phyloP scores from a whole-genome alignment of 2,888 invertebrate genomes.

The Eudasyphora cyanicolor region DNA sequence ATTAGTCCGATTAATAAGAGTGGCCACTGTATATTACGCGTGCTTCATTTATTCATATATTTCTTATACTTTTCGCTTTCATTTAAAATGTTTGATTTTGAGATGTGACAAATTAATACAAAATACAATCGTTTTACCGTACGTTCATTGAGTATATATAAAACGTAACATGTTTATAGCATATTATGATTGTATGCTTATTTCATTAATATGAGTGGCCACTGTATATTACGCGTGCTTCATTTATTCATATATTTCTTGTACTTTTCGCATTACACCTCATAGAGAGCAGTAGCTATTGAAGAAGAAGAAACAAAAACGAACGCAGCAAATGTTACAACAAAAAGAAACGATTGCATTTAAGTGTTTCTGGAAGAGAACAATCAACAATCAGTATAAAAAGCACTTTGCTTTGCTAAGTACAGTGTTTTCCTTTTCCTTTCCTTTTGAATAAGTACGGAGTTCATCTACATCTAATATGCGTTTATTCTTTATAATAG shows the following conservation, averaged over 20 bases:
- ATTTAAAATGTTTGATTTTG: too few relatives aligned
- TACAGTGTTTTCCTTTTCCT: slow-evolving; percentile 24
- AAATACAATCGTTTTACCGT: too few relatives aligned
- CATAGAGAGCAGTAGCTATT: too few relatives aligned
- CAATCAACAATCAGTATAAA: slow-evolving; percentile 11
- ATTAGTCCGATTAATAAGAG: too few relatives aligned
- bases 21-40: too few relatives aligned
- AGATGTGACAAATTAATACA: too few relatives aligned
- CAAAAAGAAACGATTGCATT: slow-evolving; percentile 27
- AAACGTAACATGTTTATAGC: slow-evolving; percentile 3
- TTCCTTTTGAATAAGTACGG: slow-evolving; percentile 19
- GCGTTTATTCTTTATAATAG: slow-evolving; percentile 38
- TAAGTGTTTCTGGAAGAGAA: slow-evolving; percentile 29
- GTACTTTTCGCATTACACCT: slow-evolving; percentile 14
- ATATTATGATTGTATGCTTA: slow-evolving; percentile 43
- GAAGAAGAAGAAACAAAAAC: background rate
- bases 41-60: background rate
- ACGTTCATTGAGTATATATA: too few relatives aligned
- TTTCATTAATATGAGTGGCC: too few relatives aligned
- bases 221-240: background rate
- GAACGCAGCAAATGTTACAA: background rate
- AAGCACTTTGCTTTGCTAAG: slow-evolving; percentile 22
- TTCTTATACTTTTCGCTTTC: too few relatives aligned
- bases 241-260: too few relatives aligned
- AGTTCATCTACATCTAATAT: slow-evolving; percentile 30